These are phyloP conservation scores for Symphodus melops DNA, from an alignment of 2,113 vertebrate species.

Conservation along the genomic window DNA sequence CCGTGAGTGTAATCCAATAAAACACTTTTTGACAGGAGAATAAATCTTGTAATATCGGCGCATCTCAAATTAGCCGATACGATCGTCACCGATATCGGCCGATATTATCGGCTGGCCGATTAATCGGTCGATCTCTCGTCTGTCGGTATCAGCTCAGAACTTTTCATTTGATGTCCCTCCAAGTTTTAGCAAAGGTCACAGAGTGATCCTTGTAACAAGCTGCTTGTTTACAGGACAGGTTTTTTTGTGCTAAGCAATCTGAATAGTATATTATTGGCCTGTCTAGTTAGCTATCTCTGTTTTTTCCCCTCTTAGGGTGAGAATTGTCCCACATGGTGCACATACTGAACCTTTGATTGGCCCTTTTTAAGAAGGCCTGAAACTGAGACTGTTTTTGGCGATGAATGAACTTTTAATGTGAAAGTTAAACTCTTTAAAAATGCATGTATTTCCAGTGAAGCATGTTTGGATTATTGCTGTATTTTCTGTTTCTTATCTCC, in stretches of 20 bases:
- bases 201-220: neutral
- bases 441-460: constrained; percentile 35
- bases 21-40: no score
- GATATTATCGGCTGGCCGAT: no score
- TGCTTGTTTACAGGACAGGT: constrained; percentile 3
- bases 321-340: neutral
- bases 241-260: constrained; percentile 24
- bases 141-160: neutral
- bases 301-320: constrained; percentile 2
- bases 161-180: neutral
- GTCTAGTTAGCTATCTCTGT: neutral
- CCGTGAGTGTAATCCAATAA: no score
- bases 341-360: neutral
- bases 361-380: neutral
- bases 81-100: no score
- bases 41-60: no score
- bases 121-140: no score
- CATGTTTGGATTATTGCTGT: constrained; percentile 36
- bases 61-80: no score
- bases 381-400: neutral
- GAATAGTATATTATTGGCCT: no score
- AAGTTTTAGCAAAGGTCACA: neutral
- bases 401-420: neutral
- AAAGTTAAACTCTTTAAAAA: neutral
- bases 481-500: constrained; percentile 54